Percentiles rank a stretch among this genome's conserved stretches.
These are phyloP conservation scores for Prunella himalayana DNA, from an alignment of 2,113 vertebrate genomes.

Conservation along the genomic window DNA sequence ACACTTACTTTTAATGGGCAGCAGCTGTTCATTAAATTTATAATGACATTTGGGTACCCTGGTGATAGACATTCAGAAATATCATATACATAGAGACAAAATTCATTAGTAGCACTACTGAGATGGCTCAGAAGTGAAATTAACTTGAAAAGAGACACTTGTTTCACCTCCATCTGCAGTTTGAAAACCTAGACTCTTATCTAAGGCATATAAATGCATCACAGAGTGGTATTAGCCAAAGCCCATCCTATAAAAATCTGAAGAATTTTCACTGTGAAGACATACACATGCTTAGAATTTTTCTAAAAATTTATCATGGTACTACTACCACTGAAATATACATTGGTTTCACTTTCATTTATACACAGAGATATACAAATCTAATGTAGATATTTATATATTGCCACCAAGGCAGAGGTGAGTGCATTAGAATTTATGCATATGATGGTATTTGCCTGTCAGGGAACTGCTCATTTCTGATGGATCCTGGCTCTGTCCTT, in stretches of 20 bases:
- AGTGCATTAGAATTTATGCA: background rate
- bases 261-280: background rate
- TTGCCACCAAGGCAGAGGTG: background rate
- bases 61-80: conserved; percentile 55
- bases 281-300: background rate
- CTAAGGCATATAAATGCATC: background rate
- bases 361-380: background rate
- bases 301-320: background rate
- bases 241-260: background rate
- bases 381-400: background rate
- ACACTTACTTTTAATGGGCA: conserved; percentile 59
- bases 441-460: background rate
- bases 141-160: conserved; percentile 4
- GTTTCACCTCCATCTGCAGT: background rate
- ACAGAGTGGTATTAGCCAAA: background rate
- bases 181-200: background rate
- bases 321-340: background rate
- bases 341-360: background rate
- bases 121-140: conserved; percentile 31
- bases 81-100: conserved; percentile 41
- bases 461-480: background rate
- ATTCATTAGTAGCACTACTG: conserved; percentile 8
- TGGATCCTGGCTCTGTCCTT: background rate
- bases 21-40: conserved; percentile 64
- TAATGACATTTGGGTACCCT: conserved; percentile 56